Conservation (phyloP, 2,797 vertebrate genomes). For the Spondyliosoma cantharus region DNA sequence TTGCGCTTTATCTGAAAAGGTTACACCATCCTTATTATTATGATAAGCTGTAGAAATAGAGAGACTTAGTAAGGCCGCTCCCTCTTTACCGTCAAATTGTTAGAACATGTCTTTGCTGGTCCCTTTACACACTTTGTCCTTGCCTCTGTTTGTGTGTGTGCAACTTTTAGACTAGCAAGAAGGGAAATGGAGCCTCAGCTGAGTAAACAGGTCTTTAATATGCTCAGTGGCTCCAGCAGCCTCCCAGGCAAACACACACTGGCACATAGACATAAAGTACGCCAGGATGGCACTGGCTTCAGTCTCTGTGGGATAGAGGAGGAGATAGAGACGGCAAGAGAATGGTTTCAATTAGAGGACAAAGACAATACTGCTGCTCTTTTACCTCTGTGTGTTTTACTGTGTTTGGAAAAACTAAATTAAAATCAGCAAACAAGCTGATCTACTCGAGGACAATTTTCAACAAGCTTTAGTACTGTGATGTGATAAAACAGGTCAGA, state of each 20-base stretch:
- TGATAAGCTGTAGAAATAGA: constrained; percentile 73
- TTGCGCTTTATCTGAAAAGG: constrained; percentile 73
- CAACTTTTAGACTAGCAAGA: constrained; percentile 59
- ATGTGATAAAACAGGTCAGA: constrained; percentile 10
- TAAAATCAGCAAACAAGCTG: constrained; percentile 29
- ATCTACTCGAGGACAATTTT: neutral
- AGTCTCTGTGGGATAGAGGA: constrained; percentile 52
- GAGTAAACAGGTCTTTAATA: constrained; percentile 86
- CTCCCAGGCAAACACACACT: constrained; percentile 71
- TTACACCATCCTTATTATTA: constrained; percentile 81
- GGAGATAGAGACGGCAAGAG: constrained; percentile 54
- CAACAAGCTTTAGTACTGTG: neutral
- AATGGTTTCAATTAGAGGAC: constrained; percentile 61
- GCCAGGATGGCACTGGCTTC: constrained; percentile 63
- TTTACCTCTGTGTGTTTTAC: constrained; percentile 32
- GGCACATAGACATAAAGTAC: constrained; percentile 54
- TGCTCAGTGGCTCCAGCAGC: constrained; percentile 81
- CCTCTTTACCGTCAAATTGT: constrained; percentile 58
- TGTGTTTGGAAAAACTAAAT: constrained; percentile 22
- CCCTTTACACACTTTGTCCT: constrained; percentile 21
- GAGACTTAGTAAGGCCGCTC: constrained; percentile 46
- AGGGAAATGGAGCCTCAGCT: constrained; percentile 81
- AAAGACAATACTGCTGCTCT: constrained; percentile 42
- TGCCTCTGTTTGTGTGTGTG: constrained; percentile 53
- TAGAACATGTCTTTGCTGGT: constrained; percentile 68